Percentiles rank a stretch among this genome's conserved stretches.
phyloP scores from a whole-genome alignment of 2,113 vertebrate genomes.

The Labeo catla region DNA sequence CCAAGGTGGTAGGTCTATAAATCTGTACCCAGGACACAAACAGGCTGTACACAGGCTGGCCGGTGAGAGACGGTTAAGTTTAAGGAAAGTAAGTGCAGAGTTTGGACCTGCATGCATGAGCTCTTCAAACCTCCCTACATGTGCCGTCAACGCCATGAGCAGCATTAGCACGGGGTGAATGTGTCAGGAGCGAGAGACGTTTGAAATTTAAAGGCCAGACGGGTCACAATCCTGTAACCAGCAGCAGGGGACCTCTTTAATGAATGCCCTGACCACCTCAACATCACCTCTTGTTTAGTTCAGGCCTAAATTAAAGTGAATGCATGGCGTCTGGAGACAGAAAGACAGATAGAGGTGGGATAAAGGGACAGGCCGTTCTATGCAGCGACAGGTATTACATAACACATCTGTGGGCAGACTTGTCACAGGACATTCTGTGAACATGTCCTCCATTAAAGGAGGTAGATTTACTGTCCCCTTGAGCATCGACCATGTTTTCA shows the following conservation, averaged over 20 bases:
- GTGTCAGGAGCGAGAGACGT: conserved; percentile 38
- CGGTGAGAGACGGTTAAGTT: background rate
- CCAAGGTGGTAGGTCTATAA: background rate
- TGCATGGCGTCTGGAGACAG: background rate
- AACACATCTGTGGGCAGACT: conserved; percentile 19
- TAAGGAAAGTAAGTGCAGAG: background rate
- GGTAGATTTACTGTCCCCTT: conserved; percentile 35
- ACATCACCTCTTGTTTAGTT: background rate
- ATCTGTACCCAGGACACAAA: conserved; percentile 1
- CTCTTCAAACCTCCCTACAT: conserved; percentile 24
- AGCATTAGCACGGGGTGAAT: conserved; percentile 42
- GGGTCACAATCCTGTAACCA: conserved; percentile 23
- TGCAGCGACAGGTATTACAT: conserved; percentile 36
- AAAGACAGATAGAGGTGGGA: conserved; percentile 9
- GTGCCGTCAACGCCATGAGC: background rate
- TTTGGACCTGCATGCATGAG: conserved; percentile 1
- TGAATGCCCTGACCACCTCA: background rate
- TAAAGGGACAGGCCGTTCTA: background rate
- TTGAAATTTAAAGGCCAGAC: conserved; percentile 28
- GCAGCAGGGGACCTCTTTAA: background rate
- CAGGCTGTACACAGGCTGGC: background rate
- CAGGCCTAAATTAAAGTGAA: conserved; percentile 6
- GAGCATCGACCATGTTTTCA: conserved; percentile 21
- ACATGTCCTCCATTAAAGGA: conserved; percentile 38
- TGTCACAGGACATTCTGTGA: conserved; percentile 20